Evolutionary conservation across 2,113 vertebrate genomes (phyloP), one percentile per base, ranked within the genome.

Genomic region (Spea multiplicata): DNA sequence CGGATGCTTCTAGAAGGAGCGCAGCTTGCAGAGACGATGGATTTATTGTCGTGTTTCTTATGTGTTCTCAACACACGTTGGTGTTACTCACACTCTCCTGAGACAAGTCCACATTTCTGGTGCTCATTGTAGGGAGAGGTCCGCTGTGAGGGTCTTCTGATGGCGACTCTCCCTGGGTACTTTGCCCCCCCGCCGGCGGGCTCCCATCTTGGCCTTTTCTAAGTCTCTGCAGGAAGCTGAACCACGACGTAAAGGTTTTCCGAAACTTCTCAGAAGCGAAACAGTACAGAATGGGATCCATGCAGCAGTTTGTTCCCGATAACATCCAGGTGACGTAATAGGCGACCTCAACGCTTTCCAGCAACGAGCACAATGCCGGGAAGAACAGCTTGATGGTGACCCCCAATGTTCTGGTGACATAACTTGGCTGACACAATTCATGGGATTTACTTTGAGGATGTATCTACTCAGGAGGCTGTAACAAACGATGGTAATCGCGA

Each of bases 391-490:
- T 86, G 5, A 90, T 0, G 2, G 84, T 44, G 1, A 91, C 76
- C 0, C 1, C 89, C 0, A 84, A 0, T 0, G 88, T 90, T 16
- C 90, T 84, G 5, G 83, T 74, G 44, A 91, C 62, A 90, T 84
- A 0, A 82, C 81, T 9, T 85, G 84, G 3, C 90, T 88, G 61
- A 86, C 85, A 2, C 70, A 49, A 6, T 84, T 86, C 77, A 75
- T 84, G 8, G 76, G 79, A 16, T 88, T 88, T 0, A 85, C 84
- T 69, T 82, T 82, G 5, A 88, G 82, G 8, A 92, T 66, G 4
- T 83, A 86, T 71, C 69, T 82, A 0, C 83, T 88, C 4, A 93
- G 13, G 3, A 85, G 82, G 53, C 83, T 46, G 53, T 92, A 90
- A 13, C 85, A 91, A 30, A 83, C 47, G 8, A 88, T 78, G 0